A percentile compares a stretch with the other conserved stretches of the same genome.
Evolutionary conservation across 1,140 invertebrate species (phyloP).

Genomic region (Lordiphosa mommai): DNA sequence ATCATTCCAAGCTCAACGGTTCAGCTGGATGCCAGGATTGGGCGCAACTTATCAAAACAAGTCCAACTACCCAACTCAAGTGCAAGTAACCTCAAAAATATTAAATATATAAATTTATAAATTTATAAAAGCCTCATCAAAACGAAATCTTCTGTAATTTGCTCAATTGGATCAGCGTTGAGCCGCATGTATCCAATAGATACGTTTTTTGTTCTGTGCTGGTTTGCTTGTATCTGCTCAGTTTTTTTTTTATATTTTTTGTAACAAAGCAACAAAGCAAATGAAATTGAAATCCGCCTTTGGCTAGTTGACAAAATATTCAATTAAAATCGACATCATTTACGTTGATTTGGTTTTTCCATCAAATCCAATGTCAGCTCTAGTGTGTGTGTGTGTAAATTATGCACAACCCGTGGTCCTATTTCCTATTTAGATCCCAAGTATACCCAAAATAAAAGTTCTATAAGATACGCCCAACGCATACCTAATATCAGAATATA

Average conservation of each 20-base stretch:
- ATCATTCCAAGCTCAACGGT: background rate
- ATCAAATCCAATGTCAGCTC: conserved; percentile 49
- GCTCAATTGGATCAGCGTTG: conserved; percentile 62
- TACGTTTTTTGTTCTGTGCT: too few species aligned
- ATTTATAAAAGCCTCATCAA: conserved; percentile 65
- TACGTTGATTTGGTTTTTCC: background rate
- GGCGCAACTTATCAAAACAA: conserved; percentile 32
- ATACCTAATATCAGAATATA: conserved; percentile 43
- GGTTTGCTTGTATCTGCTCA: background rate
- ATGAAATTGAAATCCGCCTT: conserved; percentile 2
- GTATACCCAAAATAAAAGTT: conserved; percentile 27
- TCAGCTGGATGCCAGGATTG: conserved; percentile 8
- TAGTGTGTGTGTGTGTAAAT: conserved; percentile 47
- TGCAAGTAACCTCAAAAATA: conserved; percentile 35
- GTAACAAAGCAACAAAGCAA: conserved; percentile 1
- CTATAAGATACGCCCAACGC: conserved; percentile 28
- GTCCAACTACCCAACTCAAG: conserved; percentile 27
- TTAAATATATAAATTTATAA: conserved; percentile 7
- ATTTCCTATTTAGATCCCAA: conserved; percentile 50
- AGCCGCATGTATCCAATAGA: conserved; percentile 61
- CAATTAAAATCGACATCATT: conserved; percentile 1
- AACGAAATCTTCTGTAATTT: conserved; percentile 72
- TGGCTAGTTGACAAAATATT: conserved; percentile 1
- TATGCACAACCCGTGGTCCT: conserved; percentile 52
- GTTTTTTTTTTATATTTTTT: conserved; percentile 6